Conservation (phyloP, 2,797 vertebrate species). For the Anas bernieri region DNA sequence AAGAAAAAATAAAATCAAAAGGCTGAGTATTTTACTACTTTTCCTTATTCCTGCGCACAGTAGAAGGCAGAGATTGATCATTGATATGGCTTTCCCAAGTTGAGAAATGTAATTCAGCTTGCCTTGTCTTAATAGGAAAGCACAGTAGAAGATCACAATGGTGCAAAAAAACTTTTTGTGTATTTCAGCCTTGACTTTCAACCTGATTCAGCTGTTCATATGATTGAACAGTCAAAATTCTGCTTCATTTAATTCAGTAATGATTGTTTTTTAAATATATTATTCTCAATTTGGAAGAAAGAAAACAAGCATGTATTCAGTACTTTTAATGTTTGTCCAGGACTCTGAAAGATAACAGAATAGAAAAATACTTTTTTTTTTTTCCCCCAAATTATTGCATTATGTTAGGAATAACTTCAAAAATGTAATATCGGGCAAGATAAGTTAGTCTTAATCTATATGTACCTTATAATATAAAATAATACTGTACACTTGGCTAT, state of each 20-base stretch:
- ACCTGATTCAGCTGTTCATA: neutral
- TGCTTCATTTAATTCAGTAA: neutral
- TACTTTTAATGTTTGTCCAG: neutral
- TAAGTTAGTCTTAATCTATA: neutral
- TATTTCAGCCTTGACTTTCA: neutral
- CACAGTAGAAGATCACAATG: neutral
- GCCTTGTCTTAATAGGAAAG: neutral
- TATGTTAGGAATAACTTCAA: neutral
- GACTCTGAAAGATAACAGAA: neutral
- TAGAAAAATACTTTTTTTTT: neutral
- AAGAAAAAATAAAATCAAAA: neutral
- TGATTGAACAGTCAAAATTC: neutral
- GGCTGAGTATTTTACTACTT: neutral
- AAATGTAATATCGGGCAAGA: neutral
- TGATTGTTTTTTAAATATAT: neutral
- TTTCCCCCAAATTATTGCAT: neutral
- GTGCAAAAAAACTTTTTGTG: neutral
- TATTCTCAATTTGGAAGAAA: neutral
- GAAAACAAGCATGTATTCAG: neutral
- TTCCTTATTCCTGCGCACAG: neutral
- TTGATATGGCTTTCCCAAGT: neutral
- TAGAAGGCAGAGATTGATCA: neutral
- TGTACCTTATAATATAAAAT: neutral
- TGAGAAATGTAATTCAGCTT: neutral
- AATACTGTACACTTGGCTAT: neutral